phyloP scores from a whole-genome alignment of 2,113 vertebrate genomes.

The Rhineura floridana region DNA sequence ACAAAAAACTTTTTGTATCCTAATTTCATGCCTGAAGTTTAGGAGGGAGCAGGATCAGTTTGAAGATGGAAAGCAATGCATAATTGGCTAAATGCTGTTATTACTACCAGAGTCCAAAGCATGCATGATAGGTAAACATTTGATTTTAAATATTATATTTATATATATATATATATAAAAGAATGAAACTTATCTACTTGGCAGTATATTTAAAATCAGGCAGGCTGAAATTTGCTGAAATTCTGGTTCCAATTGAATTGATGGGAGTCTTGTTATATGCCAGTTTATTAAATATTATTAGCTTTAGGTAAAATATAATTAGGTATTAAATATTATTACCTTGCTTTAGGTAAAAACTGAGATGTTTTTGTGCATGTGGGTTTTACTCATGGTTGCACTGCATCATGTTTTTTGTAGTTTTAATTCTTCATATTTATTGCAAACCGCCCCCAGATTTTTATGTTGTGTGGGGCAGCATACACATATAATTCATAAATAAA shows the following conservation, averaged over 20 bases:
- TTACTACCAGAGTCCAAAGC: slow-evolving; percentile 46
- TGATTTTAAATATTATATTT: slow-evolving; percentile 19
- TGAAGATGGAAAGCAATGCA: slow-evolving; percentile 61
- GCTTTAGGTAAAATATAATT: no score
- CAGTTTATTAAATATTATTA: not conserved
- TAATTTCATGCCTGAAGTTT: slow-evolving; percentile 47
- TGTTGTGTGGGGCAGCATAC: not conserved
- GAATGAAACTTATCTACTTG: not conserved
- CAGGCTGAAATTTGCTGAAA: not conserved
- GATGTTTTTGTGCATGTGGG: not conserved
- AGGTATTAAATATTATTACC: no score
- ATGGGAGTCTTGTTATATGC: not conserved
- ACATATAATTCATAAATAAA: not conserved
- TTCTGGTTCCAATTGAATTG: not conserved
- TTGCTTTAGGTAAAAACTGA: not conserved
- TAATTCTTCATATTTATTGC: not conserved
- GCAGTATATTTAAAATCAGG: slow-evolving; percentile 27
- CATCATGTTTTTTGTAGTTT: not conserved
- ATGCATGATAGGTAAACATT: slow-evolving; percentile 32
- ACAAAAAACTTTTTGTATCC: slow-evolving; percentile 46
- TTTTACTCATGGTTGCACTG: not conserved
- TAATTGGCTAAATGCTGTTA: slow-evolving; percentile 60
- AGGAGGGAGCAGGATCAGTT: slow-evolving; percentile 44
- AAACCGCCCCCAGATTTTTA: no score
- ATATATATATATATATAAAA: no score